Evolutionary conservation across 2,113 vertebrate genomes (phyloP), one percentile per base, ranked within the genome.

Genomic region (Colinus virginianus): DNA sequence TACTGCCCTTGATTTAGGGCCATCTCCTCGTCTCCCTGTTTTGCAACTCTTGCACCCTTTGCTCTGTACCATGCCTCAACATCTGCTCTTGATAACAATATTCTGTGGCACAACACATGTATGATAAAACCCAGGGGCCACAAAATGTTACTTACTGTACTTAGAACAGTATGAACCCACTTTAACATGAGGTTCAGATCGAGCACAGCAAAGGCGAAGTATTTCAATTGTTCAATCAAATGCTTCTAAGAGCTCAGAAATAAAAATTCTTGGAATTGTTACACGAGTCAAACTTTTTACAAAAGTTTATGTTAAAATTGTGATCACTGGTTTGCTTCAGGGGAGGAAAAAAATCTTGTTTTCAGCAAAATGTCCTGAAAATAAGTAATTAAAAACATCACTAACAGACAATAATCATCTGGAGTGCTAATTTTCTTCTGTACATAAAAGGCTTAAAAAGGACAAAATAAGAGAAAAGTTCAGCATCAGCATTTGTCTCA

Each of bases 341-440:
- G 61, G 78, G 19, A 90, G 45, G 75, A 55, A 74, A 87, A 78
- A 83, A 6, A 2, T 9, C 30, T 79, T 79, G 34, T 88, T 94
- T 94, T 94, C 72, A 94, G 76, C 56, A 93, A 81, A 93, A 96
- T 90, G 48, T 69, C 84, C 84, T 87, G 49, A 94, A 95, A 87
- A 86, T 92, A 55, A 32, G 43, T 89, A 87, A 78, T 92, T 90
- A 93, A 95, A 94, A 87, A 2, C 91, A 91, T 56, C 45, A 83
- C 81, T 53, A 79, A 80, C 48, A 84, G 95, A 92, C 84, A 63
- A 85, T 62, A 90, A 95, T 87, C 51, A 85, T 42, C 32, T 68
- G 7, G 67, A 74, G 30, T 38, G 62, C 91, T 91, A 89, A 84
- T 70, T 84, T 85, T 17, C 43, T 62, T 90, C 42, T 75, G 53